Conservation (phyloP, 2,888 invertebrate genomes). For the Anaspis maculata region DNA sequence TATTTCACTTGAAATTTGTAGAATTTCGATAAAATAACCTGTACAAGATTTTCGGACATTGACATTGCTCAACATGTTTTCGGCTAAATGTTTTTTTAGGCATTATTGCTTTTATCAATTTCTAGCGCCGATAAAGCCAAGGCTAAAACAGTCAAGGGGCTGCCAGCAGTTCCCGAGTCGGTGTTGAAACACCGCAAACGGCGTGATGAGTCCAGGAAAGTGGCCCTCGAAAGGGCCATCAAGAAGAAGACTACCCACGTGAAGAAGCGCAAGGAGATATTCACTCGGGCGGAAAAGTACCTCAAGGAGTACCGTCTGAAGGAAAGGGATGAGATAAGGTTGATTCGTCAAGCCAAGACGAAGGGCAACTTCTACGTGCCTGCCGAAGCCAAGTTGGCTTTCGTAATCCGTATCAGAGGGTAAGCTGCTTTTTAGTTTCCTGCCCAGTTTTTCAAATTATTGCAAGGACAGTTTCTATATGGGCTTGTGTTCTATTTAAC, state of each 20-base stretch:
- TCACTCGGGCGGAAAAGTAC: slow-evolving; percentile 94
- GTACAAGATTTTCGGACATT: too few species aligned
- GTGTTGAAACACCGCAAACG: slow-evolving; percentile 90
- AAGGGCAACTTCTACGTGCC: slow-evolving; percentile 96
- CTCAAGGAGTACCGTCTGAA: slow-evolving; percentile 89
- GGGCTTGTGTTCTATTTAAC: too few species aligned
- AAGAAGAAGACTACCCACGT: slow-evolving; percentile 64
- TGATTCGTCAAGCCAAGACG: slow-evolving; percentile 80
- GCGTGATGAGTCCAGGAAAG: slow-evolving; percentile 64
- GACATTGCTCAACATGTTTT: too few species aligned
- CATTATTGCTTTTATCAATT: too few species aligned
- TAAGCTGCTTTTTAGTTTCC: too few species aligned
- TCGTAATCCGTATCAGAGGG: slow-evolving; percentile 96
- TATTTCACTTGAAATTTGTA: too few species aligned
- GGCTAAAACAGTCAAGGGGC: slow-evolving; percentile 55
- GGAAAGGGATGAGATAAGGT: slow-evolving; percentile 84
- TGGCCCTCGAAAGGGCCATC: slow-evolving; percentile 55
- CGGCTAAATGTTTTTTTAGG: too few species aligned
- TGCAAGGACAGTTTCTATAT: too few species aligned
- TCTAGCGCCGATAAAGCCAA: too few species aligned
- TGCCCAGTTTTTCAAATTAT: too few species aligned
- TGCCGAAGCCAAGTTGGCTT: slow-evolving; percentile 91
- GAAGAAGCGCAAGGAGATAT: slow-evolving; percentile 80
- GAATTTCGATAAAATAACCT: too few species aligned
- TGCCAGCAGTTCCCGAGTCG: slow-evolving; percentile 96